A percentile compares a stretch with the other conserved stretches of the same genome.
phyloP scores from a whole-genome alignment of 2,797 vertebrate genomes.

The Allobates femoralis region DNA sequence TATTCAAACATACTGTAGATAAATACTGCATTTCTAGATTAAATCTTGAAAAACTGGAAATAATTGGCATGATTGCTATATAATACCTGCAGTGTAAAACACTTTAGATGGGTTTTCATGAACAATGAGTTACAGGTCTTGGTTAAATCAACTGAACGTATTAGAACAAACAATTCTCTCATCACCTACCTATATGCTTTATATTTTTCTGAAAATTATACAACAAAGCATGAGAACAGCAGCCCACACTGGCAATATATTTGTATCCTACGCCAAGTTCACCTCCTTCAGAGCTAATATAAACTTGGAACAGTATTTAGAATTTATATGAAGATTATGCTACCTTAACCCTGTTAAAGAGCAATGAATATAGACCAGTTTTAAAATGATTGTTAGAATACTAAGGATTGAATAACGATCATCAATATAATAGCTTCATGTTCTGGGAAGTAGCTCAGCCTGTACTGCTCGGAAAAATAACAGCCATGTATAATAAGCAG shows the following conservation, averaged over 20 bases:
- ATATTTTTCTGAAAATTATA: neutral
- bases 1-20: neutral
- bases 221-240: neutral
- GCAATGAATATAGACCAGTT: conserved; percentile 20
- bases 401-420: conserved; percentile 40
- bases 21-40: neutral
- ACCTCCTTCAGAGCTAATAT: neutral
- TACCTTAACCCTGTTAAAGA: conserved; percentile 23
- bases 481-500: conserved; percentile 38
- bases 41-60: neutral
- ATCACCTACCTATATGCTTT: neutral
- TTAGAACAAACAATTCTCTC: neutral
- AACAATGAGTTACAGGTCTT: neutral
- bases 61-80: neutral
- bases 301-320: neutral
- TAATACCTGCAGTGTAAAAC: neutral
- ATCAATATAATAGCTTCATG: conserved; percentile 46
- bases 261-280: neutral
- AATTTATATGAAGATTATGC: conserved; percentile 25
- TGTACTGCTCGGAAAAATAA: conserved; percentile 31
- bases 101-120: neutral
- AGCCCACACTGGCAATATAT: neutral
- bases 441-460: conserved; percentile 36
- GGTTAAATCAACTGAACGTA: neutral
- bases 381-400: conserved; percentile 6